Evolutionary conservation across 1,140 invertebrate genomes (phyloP).

Genomic region (Drosophila repletoides): DNA sequence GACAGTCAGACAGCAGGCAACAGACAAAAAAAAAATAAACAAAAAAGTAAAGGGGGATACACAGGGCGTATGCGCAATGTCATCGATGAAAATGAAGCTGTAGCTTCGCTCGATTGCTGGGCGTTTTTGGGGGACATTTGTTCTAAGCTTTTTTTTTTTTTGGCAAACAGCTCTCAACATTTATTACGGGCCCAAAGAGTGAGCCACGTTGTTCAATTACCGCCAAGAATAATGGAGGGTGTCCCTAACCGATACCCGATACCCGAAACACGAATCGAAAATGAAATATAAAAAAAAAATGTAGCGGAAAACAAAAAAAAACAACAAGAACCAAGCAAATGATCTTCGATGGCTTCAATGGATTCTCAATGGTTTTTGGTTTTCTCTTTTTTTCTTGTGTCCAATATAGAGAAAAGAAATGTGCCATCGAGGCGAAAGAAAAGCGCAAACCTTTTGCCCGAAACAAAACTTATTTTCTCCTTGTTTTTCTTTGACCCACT

Average conservation of each 20-base stretch:
- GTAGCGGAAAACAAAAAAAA: constrained; percentile 27
- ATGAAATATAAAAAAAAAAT: constrained; percentile 36
- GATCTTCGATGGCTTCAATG: constrained; percentile 70
- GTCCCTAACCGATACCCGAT: constrained; percentile 23
- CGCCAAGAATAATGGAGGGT: constrained; percentile 69
- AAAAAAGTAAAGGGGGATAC: constrained; percentile 4
- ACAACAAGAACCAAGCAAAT: constrained; percentile 43
- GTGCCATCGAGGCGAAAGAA: constrained; percentile 23
- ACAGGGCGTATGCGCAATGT: constrained; percentile 46
- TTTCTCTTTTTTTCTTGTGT: constrained; percentile 25
- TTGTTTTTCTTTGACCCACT: constrained; percentile 49
- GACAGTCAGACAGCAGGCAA: background rate
- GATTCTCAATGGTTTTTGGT: constrained; percentile 40
- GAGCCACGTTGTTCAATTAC: constrained; percentile 74
- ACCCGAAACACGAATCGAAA: constrained; percentile 41
- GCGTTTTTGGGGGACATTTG: constrained; percentile 62
- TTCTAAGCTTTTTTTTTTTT: constrained; percentile 60
- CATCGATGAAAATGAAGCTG: constrained; percentile 64
- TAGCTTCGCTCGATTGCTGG: constrained; percentile 48
- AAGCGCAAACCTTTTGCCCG: constrained; percentile 51
- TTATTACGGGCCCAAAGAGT: constrained; percentile 56
- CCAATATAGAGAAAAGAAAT: constrained; percentile 34
- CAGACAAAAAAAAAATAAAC: background rate
- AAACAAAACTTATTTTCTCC: constrained; percentile 42
- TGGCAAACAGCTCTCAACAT: constrained; percentile 54